These are phyloP conservation scores for Ichneumoninae sp. DNA, from an alignment of 2,888 invertebrate species.

Conservation along the genomic window DNA sequence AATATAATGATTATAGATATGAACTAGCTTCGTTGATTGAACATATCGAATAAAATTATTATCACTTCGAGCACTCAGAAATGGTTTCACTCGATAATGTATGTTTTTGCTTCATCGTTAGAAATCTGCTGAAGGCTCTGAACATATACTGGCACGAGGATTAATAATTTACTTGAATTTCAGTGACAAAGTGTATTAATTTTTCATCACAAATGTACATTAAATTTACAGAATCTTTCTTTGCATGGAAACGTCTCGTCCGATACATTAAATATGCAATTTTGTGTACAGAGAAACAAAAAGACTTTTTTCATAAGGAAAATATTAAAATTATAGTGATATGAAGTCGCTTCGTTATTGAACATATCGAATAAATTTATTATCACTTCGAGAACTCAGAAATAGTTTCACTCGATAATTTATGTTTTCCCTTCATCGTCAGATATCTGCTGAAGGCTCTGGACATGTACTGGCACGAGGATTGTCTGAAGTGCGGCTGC, in stretches of 20 bases:
- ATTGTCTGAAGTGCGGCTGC: constrained; percentile 96
- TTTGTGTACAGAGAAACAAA: not conserved
- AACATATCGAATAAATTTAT: not conserved
- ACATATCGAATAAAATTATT: not conserved
- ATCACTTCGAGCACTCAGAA: not conserved
- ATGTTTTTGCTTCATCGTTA: constrained; percentile 62
- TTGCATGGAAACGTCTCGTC: too few relatives aligned
- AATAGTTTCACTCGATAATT: not conserved
- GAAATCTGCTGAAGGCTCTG: constrained; percentile 91
- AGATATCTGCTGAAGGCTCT: constrained; percentile 91
- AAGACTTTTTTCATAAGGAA: too few relatives aligned
- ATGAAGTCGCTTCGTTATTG: not conserved
- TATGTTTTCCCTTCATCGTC: constrained; percentile 13
- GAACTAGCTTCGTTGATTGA: not conserved
- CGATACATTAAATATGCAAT: too few relatives aligned
- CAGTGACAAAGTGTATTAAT: too few relatives aligned
- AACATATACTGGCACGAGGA: constrained; percentile 97
- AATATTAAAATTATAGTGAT: not conserved
- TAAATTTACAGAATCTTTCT: too few relatives aligned
- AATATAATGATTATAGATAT: not conserved
- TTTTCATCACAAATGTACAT: too few relatives aligned
- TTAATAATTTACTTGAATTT: too few relatives aligned
- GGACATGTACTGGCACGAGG: constrained; percentile 97
- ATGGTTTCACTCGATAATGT: not conserved
- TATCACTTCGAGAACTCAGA: not conserved